Base-by-base conservation (phyloP, 2,113 vertebrate species). In the Calypte anna region DNA sequence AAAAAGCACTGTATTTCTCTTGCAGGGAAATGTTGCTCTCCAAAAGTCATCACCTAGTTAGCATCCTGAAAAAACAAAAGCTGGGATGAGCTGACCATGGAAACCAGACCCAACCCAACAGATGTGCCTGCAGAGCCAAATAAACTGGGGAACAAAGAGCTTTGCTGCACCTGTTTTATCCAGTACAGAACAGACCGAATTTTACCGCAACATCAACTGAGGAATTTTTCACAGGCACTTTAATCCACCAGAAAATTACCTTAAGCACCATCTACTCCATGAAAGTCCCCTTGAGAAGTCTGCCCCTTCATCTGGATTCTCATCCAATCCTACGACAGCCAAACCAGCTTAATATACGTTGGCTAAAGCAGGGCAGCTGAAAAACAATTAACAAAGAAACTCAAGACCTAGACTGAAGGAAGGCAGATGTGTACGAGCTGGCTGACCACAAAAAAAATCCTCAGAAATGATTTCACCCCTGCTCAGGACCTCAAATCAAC, bases 211-310 rank as follows among this genome's bases (percentile, higher is more conserved):
- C 55, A 85, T 85, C 91, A 38, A 50, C 78, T 31, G 85, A 94
- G 95, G 94, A 93, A 94, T 96, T 96, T 94, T 94, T 95, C 94
- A 95, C 93, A 93, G 95, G 84, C 91, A 90, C 61, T 75, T 9
- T 88, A 96, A 96, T 94, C 91, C 91, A 92, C 86, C 92, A 93
- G 91, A 95, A 95, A 96, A 96, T 94, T 36, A 95, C 83, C 91
- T 78, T 93, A 95, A 95, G 86, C 64, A 88, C 80, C 79, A 68
- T 74, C 94, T 88, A 86, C 85, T 80, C 90, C 76, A 93, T 83
- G 90, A 88, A 91, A 95, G 93, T 7, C 86, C 76, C 90, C 91
- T 94, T 70, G 86, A 94, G 80, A 93, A 94, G 91, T 95, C 64
- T 17, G 40, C 50, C 86, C 76, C 91, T 94, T 91, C 82, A 86